Conservation (phyloP, 2,113 vertebrate species). For the Hepsetus odoe region DNA sequence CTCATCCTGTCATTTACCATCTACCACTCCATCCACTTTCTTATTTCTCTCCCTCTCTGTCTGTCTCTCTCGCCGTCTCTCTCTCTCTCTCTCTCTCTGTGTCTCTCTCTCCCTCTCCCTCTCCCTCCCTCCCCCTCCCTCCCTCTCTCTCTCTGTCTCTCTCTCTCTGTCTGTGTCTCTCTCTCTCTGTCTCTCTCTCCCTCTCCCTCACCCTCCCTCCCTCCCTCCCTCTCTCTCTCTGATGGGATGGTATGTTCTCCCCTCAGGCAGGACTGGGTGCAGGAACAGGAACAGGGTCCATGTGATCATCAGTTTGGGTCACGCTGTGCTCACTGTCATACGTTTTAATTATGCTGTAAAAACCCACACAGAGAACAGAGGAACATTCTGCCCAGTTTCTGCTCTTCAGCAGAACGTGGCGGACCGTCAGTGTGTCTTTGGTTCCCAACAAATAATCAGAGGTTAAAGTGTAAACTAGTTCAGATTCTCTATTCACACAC, state of each 20-base stretch:
- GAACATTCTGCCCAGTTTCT: neutral
- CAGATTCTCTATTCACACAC: too few species aligned
- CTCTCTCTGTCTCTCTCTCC: neutral
- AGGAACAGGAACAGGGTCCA: constrained; percentile 19
- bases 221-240: constrained; percentile 38
- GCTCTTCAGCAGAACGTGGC: too few species aligned
- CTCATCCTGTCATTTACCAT: too few species aligned
- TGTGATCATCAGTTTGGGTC: constrained; percentile 27
- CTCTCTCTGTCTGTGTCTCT: constrained; percentile 2
- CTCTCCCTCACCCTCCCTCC: neutral
- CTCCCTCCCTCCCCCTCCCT: neutral
- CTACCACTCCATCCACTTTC: too few species aligned
- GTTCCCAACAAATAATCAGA: too few species aligned
- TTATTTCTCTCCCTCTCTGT: too few species aligned
- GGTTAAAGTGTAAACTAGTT: too few species aligned
- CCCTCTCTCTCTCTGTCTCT: neutral
- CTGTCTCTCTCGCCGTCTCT: too few species aligned
- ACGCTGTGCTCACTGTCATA: constrained; percentile 10
- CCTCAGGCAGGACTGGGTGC: constrained; percentile 36
- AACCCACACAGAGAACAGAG: constrained; percentile 31
- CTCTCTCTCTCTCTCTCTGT: too few species aligned
- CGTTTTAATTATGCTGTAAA: constrained; percentile 33
- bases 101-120: too few species aligned
- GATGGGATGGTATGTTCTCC: constrained; percentile 5
- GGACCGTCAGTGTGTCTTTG: neutral